phyloP scores from a whole-genome alignment of 2,113 vertebrate genomes.

The Hydropotes inermis region DNA sequence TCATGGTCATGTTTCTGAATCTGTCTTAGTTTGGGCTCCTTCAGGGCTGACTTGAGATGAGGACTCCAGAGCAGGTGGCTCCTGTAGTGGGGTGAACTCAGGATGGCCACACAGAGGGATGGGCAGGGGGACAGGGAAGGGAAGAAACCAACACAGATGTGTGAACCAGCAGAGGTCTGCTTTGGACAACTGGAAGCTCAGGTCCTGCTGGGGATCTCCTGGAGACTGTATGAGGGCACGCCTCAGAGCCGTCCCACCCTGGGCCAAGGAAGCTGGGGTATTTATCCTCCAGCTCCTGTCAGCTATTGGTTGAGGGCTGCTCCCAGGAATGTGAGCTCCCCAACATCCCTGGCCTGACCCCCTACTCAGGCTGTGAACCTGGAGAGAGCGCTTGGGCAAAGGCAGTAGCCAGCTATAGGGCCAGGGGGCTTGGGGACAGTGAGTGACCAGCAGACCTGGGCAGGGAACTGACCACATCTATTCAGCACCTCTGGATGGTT shows the following conservation, averaged over 20 bases:
- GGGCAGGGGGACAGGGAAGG: not conserved
- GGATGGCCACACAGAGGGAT: not conserved
- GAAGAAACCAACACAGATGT: rapidly evolving
- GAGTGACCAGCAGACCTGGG: not conserved
- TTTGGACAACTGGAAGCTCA: rapidly evolving
- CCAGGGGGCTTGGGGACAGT: not conserved
- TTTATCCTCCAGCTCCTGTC: not conserved
- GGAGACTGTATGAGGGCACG: not conserved
- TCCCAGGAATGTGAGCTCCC: not conserved
- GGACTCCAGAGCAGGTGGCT: too few relatives aligned
- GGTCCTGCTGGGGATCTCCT: not conserved
- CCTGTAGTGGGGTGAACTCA: too few relatives aligned
- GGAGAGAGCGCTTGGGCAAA: not conserved
- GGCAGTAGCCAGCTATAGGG: rapidly evolving
- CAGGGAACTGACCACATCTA: not conserved
- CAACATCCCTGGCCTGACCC: not conserved
- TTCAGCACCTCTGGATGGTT: not conserved
- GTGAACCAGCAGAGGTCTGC: rapidly evolving
- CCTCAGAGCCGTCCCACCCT: not conserved
- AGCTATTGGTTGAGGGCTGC: not conserved
- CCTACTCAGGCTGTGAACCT: rapidly evolving
- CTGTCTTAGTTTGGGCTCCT: not conserved
- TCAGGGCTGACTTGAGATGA: not conserved
- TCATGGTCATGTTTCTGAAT: rapidly evolving
- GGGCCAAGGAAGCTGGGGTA: rapidly evolving